Conservation (phyloP, 2,113 vertebrate genomes). For the Athene cunicularia region DNA sequence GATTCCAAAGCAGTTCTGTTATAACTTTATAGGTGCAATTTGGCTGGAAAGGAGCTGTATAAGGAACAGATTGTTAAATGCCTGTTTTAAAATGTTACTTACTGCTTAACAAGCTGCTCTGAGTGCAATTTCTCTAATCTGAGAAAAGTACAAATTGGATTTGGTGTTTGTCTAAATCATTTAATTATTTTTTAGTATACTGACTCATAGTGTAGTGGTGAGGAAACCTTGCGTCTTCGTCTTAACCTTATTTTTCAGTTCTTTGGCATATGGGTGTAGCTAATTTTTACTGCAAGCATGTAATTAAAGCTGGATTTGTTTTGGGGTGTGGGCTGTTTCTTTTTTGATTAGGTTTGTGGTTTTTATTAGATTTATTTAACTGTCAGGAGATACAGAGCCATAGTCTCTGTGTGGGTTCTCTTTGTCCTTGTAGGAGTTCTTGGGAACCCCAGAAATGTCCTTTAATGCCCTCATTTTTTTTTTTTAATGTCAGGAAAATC, state of each 20-base stretch:
- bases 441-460: not conserved
- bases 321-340: not conserved
- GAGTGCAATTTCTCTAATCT: not conserved
- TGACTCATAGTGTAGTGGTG: not conserved
- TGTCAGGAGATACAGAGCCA: not conserved
- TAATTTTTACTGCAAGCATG: not conserved
- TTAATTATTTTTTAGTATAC: not conserved
- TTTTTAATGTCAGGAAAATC: not conserved
- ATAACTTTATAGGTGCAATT: slow-evolving; percentile 48
- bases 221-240: not conserved
- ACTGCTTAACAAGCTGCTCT: slow-evolving; percentile 53
- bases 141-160: not conserved
- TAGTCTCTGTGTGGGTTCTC: not conserved
- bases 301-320: not conserved
- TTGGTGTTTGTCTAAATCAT: slow-evolving; percentile 21
- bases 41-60: slow-evolving; percentile 15
- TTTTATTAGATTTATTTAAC: not conserved
- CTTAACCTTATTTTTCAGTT: not conserved
- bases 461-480: not conserved
- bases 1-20: slow-evolving; percentile 17
- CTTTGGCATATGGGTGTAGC: not conserved
- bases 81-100: not conserved
- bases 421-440: not conserved
- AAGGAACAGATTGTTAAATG: slow-evolving; percentile 61
- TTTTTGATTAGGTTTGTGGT: not conserved